A percentile compares a stretch with the other conserved stretches of the same genome.
Evolutionary conservation across 2,797 vertebrate species (phyloP).

Genomic region (Neosalanx taihuensis): DNA sequence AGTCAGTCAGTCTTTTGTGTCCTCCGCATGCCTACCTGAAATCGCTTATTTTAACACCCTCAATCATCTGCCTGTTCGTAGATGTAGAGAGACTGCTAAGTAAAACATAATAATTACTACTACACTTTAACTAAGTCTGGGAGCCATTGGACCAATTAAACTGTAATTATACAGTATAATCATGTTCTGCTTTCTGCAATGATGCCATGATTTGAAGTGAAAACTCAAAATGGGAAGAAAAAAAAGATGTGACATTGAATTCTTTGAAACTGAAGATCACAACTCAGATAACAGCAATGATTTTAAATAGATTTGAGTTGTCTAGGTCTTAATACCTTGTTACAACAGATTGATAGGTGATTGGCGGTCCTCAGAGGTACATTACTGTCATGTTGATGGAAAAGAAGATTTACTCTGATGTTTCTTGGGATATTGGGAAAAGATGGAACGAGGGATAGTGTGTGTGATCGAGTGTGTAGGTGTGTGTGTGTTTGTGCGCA

Average conservation of each 20-base stretch:
- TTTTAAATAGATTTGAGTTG: no score
- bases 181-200: no score
- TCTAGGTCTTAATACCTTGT: no score
- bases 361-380: background rate
- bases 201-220: no score
- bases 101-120: background rate
- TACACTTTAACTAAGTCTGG: background rate
- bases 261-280: no score
- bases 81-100: background rate
- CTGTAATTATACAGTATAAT: background rate
- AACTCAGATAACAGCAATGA: no score
- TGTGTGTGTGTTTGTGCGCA: background rate
- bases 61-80: background rate
- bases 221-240: no score
- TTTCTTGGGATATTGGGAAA: background rate
- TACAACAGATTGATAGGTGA: no score
- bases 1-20: constrained; percentile 9
- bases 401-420: background rate
- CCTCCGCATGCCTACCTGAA: constrained; percentile 3
- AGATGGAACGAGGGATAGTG: background rate
- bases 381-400: background rate
- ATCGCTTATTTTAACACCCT: constrained; percentile 4
- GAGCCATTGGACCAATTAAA: background rate
- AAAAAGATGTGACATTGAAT: no score
- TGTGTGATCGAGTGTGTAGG: background rate